Percentiles rank a stretch among this genome's conserved stretches.
phyloP scores from a whole-genome alignment of 2,888 invertebrate species.

The Spialia ferax region DNA sequence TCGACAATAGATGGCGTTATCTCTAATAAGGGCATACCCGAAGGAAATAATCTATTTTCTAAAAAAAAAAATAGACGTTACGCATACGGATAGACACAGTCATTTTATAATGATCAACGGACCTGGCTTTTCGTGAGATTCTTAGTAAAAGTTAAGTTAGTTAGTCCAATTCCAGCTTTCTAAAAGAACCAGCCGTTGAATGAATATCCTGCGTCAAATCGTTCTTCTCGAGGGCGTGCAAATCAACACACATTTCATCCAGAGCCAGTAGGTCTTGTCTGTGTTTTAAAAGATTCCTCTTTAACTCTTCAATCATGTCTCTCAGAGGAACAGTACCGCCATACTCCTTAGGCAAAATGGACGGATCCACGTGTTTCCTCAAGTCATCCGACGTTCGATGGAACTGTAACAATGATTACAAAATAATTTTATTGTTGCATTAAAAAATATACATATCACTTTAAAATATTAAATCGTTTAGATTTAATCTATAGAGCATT shows the following conservation, averaged over 20 bases:
- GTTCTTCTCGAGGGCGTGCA: conserved; percentile 86
- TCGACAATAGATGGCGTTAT: not conserved
- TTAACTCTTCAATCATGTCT: conserved; percentile 93
- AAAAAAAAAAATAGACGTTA: too few relatives aligned
- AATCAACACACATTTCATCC: conserved; percentile 92
- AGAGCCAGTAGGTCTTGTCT: conserved; percentile 89
- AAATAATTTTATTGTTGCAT: not conserved
- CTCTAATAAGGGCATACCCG: not conserved
- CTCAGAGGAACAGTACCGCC: conserved; percentile 93
- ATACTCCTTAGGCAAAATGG: conserved; percentile 94
- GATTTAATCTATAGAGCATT: too few relatives aligned
- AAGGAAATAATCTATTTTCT: too few relatives aligned
- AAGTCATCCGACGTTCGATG: conserved; percentile 92
- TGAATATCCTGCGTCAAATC: conserved; percentile 90
- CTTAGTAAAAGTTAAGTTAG: not conserved
- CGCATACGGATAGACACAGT: too few relatives aligned
- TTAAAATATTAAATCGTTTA: too few relatives aligned
- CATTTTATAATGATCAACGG: too few relatives aligned
- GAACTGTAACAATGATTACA: conserved; percentile 81
- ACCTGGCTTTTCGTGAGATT: too few relatives aligned
- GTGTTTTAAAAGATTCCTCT: conserved; percentile 87
- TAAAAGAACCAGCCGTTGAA: conserved; percentile 93
- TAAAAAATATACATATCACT: too few relatives aligned
- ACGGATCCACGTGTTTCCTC: conserved; percentile 89
- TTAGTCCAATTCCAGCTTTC: conserved; percentile 94